These are phyloP conservation scores for Allygus modestus DNA, from an alignment of 2,888 invertebrate genomes.

Conservation along the genomic window DNA sequence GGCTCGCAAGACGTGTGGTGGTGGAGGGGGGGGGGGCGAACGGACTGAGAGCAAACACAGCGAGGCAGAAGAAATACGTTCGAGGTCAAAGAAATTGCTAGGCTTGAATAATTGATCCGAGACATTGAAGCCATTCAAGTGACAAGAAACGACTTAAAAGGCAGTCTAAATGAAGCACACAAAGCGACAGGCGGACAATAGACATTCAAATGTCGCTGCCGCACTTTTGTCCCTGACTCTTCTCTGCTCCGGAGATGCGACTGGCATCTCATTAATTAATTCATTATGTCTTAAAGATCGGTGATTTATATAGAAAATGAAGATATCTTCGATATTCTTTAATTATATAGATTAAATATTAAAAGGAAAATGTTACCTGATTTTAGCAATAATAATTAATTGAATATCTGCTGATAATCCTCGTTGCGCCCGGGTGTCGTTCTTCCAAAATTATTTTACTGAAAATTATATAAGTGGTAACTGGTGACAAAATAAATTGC, in stretches of 20 bases:
- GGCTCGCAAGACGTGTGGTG: too few species aligned
- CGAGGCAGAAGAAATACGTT: conserved; percentile 25
- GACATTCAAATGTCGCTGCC: conserved; percentile 45
- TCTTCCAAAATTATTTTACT: too few species aligned
- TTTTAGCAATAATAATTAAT: too few species aligned
- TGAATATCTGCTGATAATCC: too few species aligned
- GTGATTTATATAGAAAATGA: neutral
- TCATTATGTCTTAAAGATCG: neutral
- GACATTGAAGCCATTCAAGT: conserved; percentile 50
- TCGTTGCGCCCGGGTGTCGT: too few species aligned
- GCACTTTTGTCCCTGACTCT: neutral
- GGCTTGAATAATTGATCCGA: conserved; percentile 40
- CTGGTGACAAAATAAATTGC: too few species aligned
- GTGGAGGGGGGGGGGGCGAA: too few species aligned
- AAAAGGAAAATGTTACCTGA: neutral
- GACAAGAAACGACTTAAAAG: conserved; percentile 51
- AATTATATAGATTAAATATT: neutral
- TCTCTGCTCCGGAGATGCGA: neutral
- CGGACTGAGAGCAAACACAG: neutral
- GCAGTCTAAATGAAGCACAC: conserved; percentile 48
- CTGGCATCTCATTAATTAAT: conserved; percentile 20
- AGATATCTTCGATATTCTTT: neutral
- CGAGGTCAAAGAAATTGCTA: conserved; percentile 25
- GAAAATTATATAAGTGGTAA: too few species aligned
- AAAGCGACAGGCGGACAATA: conserved; percentile 42